These are phyloP conservation scores for Clepsis dumicolana DNA, from an alignment of 2,888 invertebrate genomes.

Conservation along the genomic window DNA sequence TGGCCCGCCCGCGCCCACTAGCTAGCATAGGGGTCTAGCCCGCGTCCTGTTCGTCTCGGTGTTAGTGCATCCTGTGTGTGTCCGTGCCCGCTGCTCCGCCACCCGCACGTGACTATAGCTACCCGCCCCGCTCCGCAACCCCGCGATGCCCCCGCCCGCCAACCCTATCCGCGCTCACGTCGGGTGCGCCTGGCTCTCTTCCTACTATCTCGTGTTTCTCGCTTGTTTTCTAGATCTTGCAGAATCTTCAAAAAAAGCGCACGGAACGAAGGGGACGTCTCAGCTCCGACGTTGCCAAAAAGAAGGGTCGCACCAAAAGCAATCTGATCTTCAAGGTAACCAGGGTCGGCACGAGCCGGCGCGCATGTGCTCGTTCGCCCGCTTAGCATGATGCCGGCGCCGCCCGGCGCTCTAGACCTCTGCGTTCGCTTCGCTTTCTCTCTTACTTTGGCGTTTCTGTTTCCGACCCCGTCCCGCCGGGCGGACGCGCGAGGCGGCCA, in stretches of 20 bases:
- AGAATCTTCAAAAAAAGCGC: slow-evolving; percentile 99
- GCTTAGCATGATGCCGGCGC: slow-evolving; percentile 84
- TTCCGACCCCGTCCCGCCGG: slow-evolving; percentile 76
- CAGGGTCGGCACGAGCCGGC: slow-evolving; percentile 87
- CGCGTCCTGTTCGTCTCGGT: slow-evolving; percentile 75
- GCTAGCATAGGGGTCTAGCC: slow-evolving; percentile 80
- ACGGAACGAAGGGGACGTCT: slow-evolving; percentile 98
- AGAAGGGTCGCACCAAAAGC: slow-evolving; percentile 98
- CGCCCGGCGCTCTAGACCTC: slow-evolving; percentile 82
- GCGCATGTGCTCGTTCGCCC: slow-evolving; percentile 86
- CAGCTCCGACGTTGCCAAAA: slow-evolving; percentile 96
- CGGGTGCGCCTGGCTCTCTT: slow-evolving; percentile 86
- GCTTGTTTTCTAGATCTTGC: slow-evolving; percentile 98
- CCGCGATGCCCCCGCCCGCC: slow-evolving; percentile 69
- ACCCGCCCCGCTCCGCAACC: slow-evolving; percentile 61
- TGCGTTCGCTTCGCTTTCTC: slow-evolving; percentile 83
- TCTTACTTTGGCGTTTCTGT: slow-evolving; percentile 81
- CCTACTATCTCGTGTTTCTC: slow-evolving; percentile 95
- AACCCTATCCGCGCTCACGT: slow-evolving; percentile 69
- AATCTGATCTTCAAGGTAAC: slow-evolving; percentile 99
- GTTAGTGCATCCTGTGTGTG: slow-evolving; percentile 80
- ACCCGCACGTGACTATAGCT: slow-evolving; percentile 53
- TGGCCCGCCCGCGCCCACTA: slow-evolving; percentile 57
- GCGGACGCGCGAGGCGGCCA: slow-evolving; percentile 56
- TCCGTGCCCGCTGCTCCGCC: slow-evolving; percentile 62